Conservation (phyloP, 2,888 invertebrate species). For the Poecilobothrus nobilitatus region DNA sequence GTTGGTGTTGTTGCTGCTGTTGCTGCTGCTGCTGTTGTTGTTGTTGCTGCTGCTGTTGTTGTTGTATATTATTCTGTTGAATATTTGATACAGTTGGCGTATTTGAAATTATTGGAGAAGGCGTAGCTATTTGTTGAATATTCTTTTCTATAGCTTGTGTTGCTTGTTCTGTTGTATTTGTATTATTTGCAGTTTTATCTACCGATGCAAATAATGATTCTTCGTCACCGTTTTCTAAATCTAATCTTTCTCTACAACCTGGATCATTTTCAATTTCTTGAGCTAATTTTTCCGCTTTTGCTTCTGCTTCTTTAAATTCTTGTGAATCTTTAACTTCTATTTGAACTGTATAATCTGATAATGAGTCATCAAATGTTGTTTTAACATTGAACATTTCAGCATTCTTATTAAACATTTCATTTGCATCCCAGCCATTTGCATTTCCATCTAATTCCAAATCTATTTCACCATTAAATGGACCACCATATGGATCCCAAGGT, state of each 20-base stretch:
- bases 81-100: slow-evolving; percentile 18
- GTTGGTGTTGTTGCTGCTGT: slow-evolving; percentile 12
- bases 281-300: slow-evolving; percentile 80
- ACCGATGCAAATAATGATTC: slow-evolving; percentile 84
- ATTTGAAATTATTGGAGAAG: slow-evolving; percentile 20
- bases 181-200: slow-evolving; percentile 47
- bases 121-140: slow-evolving; percentile 21
- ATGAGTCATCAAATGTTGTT: slow-evolving; percentile 83
- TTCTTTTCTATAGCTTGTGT: slow-evolving; percentile 25
- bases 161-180: slow-evolving; percentile 23
- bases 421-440: slow-evolving; percentile 92
- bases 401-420: slow-evolving; percentile 94
- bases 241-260: slow-evolving; percentile 68
- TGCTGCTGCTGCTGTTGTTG: slow-evolving; percentile 22
- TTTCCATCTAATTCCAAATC: slow-evolving; percentile 64
- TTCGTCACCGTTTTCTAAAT: slow-evolving; percentile 88
- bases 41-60: slow-evolving; percentile 28
- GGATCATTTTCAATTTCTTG: slow-evolving; percentile 86
- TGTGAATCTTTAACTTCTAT: slow-evolving; percentile 78
- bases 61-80: slow-evolving; percentile 17
- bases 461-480: slow-evolving; percentile 49
- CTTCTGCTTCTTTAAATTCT: slow-evolving; percentile 60
- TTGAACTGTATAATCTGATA: slow-evolving; percentile 86
- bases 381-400: slow-evolving; percentile 85
- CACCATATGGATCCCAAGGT: slow-evolving; percentile 72